These are phyloP conservation scores for Andrena chrysosceles DNA, from an alignment of 2,888 invertebrate genomes.

Conservation along the genomic window DNA sequence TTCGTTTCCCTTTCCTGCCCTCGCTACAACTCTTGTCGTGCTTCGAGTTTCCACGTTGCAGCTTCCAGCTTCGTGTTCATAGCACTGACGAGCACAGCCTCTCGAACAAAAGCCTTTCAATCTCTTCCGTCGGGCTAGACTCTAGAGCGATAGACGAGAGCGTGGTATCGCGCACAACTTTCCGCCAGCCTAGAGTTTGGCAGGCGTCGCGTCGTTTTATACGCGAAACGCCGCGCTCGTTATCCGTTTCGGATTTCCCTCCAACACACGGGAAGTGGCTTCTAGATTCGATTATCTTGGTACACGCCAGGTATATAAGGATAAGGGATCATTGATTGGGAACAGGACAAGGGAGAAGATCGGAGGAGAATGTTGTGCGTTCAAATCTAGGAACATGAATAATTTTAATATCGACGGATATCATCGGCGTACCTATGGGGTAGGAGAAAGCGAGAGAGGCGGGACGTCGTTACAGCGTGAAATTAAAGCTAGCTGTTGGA, in stretches of 20 bases:
- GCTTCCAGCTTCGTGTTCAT: not conserved
- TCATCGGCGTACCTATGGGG: not conserved
- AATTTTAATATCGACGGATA: slow-evolving; percentile 18
- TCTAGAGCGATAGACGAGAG: not conserved
- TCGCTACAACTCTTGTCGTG: not conserved
- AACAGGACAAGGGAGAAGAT: not conserved
- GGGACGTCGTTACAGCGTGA: slow-evolving; percentile 60
- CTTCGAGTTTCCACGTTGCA: not conserved
- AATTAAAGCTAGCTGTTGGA: slow-evolving; percentile 57
- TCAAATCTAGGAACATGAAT: not conserved
- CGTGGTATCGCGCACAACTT: slow-evolving; percentile 24
- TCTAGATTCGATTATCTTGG: slow-evolving; percentile 19
- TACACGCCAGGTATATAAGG: not conserved
- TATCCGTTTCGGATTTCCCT: slow-evolving; percentile 22
- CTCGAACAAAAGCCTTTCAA: slow-evolving; percentile 32
- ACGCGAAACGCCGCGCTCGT: slow-evolving; percentile 9
- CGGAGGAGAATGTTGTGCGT: not conserved
- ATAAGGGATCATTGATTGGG: not conserved
- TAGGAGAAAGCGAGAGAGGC: slow-evolving; percentile 2
- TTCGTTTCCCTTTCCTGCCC: not conserved
- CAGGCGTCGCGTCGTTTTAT: not conserved
- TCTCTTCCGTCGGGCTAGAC: slow-evolving; percentile 10
- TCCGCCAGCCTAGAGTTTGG: not conserved
- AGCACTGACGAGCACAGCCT: not conserved
- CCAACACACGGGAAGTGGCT: not conserved